These are phyloP conservation scores for Ginglymostoma cirratum DNA, from an alignment of 2,113 vertebrate genomes.

Conservation along the genomic window DNA sequence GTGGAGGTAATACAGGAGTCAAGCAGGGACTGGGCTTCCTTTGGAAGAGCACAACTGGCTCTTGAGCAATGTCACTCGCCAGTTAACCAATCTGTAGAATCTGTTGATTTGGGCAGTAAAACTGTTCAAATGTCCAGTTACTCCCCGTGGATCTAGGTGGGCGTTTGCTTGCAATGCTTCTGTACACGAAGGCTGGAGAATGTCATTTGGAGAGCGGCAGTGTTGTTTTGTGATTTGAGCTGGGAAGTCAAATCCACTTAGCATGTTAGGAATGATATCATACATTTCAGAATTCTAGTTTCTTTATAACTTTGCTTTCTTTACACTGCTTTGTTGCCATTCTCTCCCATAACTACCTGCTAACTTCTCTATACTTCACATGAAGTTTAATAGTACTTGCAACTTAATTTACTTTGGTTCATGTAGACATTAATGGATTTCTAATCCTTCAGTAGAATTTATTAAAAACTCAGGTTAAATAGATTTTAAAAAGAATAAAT, in stretches of 20 bases:
- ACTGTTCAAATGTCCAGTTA: background rate
- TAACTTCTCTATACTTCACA: background rate
- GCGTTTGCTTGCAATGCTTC: background rate
- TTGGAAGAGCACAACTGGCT: conserved; percentile 86
- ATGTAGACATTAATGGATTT: background rate
- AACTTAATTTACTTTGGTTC: background rate
- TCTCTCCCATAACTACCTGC: background rate
- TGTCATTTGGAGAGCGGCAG: background rate
- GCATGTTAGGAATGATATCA: background rate
- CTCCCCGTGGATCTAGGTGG: background rate
- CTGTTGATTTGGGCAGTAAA: background rate
- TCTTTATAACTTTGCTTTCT: background rate
- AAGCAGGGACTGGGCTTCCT: conserved; percentile 74
- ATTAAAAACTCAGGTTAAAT: too few species aligned
- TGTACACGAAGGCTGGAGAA: background rate
- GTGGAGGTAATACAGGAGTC: conserved; percentile 67
- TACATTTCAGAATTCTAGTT: background rate
- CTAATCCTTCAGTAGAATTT: background rate
- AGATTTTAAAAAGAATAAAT: background rate
- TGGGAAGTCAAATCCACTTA: background rate
- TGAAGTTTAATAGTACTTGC: background rate
- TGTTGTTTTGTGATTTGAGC: background rate
- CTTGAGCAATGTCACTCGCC: conserved; percentile 43
- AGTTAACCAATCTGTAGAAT: background rate
- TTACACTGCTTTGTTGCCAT: background rate